Evolutionary conservation across 2,888 invertebrate species (phyloP), one percentile per base, ranked within the genome.

Genomic region (Spilosoma lubricipeda): DNA sequence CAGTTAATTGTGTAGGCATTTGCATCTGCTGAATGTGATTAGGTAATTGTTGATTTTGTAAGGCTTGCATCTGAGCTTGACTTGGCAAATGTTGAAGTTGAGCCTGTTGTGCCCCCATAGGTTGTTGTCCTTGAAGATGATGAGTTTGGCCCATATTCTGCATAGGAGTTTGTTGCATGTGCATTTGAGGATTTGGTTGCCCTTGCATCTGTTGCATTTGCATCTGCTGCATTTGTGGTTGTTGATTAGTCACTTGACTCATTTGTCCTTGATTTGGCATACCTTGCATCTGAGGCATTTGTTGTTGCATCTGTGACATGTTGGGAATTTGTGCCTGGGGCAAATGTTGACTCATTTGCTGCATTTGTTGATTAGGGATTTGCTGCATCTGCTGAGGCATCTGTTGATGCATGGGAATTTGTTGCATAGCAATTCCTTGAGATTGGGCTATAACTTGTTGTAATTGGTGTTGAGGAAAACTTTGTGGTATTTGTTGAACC

Each of bases 11-110:
- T 63, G 92, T 85, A 70, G 95, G 93, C 90, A 96, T 94, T 85
- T 96, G 96, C 92, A 96, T 95, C 81, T 96, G 95, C 81, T 96
- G 96, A 89, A 96, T 96, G 81, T 96, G 96, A 85, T 96, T 95
- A 84, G 94, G 95, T 78, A 96, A 94, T 86, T 96, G 96, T 85
- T 96, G 96, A 78, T 93, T 95, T 82, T 96, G 96, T 79, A 96
- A 86, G 48, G 96, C 95, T 84, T 96, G 96, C 73, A 96, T 95
- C 84, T 96, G 95, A 56, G 95, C 95, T 83, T 96, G 95, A 85
- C 94, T 96, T 73, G 94, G 93, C 86, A 95, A 90, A 84, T 95
- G 96, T 81, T 96, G 96, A 68, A 96, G 90, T 85, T 95, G 96
- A n/a, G 95, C 90, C 78, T 95, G 96, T 79, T 96, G 96, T 18